Base-by-base conservation (phyloP, 2,113 vertebrate genomes). In the Anguilla japonica region DNA sequence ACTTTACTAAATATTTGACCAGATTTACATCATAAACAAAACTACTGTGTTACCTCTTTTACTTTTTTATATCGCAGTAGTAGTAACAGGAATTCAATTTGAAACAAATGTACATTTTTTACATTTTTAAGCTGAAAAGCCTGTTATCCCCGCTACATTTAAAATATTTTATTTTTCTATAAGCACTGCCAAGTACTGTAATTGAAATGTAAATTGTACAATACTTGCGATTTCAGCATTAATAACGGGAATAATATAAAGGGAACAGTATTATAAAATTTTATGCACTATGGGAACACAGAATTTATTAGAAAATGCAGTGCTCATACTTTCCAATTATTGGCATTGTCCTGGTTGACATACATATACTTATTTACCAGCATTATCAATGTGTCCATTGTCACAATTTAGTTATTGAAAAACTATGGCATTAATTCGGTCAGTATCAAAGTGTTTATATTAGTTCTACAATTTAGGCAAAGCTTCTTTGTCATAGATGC, bases 81-180 rank as follows among this genome's bases (percentile, higher is more conserved):
- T 41, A 84, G 63, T 71, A 20, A 22, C 60, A 63, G 60, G 41
- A 34, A 79, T 79, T 34, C 60, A 41, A 22, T 43, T 71, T 75
- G n/a, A 20, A 84, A 16, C 50, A 9, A 75, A 67, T 26, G 40
- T 13, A 60, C 56, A 60, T 60, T 60, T 57, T 60, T 60, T 18
- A 60, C 22, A 29, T 2, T 34, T 34, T 34, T 41, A 2, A 7
- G n/a, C 46, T 46, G 75, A 5, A 34, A 84, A 46, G 6, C 63
- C 20, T n/a, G 26, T 46, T 39, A 26, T 41, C 83, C 63, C 63
- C 50, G 63, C 63, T 84, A 84, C 22, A 71, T 84, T 75, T 84
- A 29, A 84, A 84, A 29, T 34, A 46, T 75, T 84, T 84, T 71
- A 71, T 34, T 29, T 39, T 84, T 22, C 34, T 67, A 84, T 75